Evolutionary conservation across 2,797 vertebrate species (phyloP).

Genomic region (Rhinoraja longicauda): DNA sequence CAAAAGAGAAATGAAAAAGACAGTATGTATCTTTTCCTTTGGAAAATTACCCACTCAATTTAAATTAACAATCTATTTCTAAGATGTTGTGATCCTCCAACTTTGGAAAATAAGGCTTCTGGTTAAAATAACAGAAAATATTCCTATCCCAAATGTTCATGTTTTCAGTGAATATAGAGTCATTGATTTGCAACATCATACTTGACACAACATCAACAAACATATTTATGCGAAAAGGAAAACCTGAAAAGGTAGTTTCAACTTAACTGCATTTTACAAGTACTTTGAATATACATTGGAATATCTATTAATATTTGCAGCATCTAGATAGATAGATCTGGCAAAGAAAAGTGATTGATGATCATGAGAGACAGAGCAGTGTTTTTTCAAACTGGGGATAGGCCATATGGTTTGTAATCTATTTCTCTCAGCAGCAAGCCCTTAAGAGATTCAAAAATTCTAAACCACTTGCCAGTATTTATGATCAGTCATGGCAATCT

Average conservation of each 20-base stretch:
- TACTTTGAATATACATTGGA: background rate
- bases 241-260: background rate
- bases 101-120: background rate
- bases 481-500: background rate
- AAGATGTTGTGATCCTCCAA: background rate
- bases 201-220: background rate
- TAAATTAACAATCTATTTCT: background rate
- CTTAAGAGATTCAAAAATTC: background rate
- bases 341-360: background rate
- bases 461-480: no score
- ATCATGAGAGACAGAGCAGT: background rate
- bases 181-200: background rate
- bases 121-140: background rate
- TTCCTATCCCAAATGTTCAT: background rate
- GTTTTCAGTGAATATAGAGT: background rate
- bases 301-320: background rate
- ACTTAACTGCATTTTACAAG: background rate
- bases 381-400: background rate
- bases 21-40: background rate
- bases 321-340: background rate
- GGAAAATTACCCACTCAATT: background rate
- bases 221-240: background rate
- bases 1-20: background rate
- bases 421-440: background rate
- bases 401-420: background rate